Base-by-base conservation (phyloP, 53 echinoderm and acorn worm species). In the Antedon mediterranea region DNA sequence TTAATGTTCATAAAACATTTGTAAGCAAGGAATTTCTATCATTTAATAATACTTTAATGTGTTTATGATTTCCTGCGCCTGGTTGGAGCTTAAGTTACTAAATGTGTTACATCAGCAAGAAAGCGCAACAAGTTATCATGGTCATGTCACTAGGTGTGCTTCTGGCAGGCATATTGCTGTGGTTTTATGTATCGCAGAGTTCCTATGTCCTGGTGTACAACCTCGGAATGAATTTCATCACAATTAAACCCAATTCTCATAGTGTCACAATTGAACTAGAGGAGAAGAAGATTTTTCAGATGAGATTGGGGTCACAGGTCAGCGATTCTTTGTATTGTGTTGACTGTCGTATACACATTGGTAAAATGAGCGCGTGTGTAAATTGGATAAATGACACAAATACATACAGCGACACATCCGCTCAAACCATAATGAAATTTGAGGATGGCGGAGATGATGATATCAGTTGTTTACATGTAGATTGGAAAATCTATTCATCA, bases 151-250 rank as follows among this genome's bases (percentile, higher is more conserved):
- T 88, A 0, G 87, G 87, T 30, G 79, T 89, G 74, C 77, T 89
- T 23, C 79, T 93, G 30, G 82, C 92, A 71, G 98, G 84, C 78
- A 79, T 98, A 71, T 83, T 98, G 32, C 84, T 90, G 11, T 98
- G 93, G 90, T 98, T 90, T 84, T 98, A 98, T 30, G 89, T 98
- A 81, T 88, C 88, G 43, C 92, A 93, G 82, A 88, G 88, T 41
- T 86, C 90, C 43, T 80, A 84, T 71, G 85, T 87, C 81, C 75
- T 86, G 8, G 79, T 81, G 75, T 82, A 78, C 32, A 71, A 84
- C 34, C 74, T 88, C 29, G 90, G 88, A 15, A 86, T 83, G 11
- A 74, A 90, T 33, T 71, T 57, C 34, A 86, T 57, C 57, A 15
- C 57, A 11, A 57, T 57, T 18, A 57, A 57, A 57, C 57, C 57